Conservation (phyloP, 2,113 vertebrate species). For the Thunnus maccoyii region DNA sequence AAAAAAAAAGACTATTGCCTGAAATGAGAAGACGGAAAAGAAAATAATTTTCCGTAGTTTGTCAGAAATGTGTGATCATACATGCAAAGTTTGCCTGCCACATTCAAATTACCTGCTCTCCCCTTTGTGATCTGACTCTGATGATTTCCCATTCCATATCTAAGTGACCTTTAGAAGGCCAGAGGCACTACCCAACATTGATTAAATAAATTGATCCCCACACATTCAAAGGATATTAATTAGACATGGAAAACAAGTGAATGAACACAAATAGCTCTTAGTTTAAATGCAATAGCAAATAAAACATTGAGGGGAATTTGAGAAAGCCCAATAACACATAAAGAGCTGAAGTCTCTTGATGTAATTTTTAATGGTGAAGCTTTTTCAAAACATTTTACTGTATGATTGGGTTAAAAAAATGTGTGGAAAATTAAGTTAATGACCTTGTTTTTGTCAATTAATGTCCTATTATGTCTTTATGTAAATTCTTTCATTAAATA, state of each 20-base stretch:
- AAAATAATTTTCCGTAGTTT: conserved; percentile 66
- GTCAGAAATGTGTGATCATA: conserved; percentile 70
- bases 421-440: not conserved
- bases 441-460: not conserved
- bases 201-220: conserved; percentile 86
- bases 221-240: conserved; percentile 86
- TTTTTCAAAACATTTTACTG: not conserved
- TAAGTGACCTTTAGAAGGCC: conserved; percentile 85
- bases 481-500: not conserved
- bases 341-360: conserved; percentile 17
- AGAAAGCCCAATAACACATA: conserved; percentile 39
- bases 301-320: conserved; percentile 57
- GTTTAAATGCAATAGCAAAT: conserved; percentile 80
- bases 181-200: conserved; percentile 83
- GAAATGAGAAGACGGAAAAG: conserved; percentile 58
- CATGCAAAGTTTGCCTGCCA: conserved; percentile 76
- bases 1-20: conserved; percentile 53
- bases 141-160: conserved; percentile 85
- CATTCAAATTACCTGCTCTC: conserved; percentile 75
- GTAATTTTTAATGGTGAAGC: conserved; percentile 9
- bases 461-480: conserved; percentile 3
- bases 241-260: conserved; percentile 84
- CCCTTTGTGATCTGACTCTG: conserved; percentile 75
- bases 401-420: too few species aligned
- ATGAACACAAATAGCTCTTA: conserved; percentile 84